Evolutionary conservation across 2,113 vertebrate species (phyloP).

Genomic region (Crypturellus undulatus): DNA sequence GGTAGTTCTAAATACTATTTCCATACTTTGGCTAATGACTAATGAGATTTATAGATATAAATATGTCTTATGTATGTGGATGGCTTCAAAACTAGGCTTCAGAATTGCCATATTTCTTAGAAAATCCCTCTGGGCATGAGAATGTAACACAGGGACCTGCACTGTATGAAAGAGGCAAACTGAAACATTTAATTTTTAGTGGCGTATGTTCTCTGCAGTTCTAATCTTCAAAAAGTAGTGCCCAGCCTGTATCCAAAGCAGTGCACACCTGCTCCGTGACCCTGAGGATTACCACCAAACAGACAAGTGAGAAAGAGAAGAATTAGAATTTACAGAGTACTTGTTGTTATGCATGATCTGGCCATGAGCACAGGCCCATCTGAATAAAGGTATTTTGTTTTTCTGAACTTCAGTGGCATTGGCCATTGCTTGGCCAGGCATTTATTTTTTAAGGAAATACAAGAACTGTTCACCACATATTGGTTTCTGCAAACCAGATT

Average conservation of each 20-base stretch:
- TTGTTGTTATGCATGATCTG: neutral
- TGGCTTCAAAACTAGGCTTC: neutral
- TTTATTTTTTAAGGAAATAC: neutral
- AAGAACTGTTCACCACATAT: neutral
- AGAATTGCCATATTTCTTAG: neutral
- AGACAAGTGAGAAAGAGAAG: fast-evolving
- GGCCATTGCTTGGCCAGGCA: neutral
- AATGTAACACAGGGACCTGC: neutral
- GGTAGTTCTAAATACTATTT: neutral
- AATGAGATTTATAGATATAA: neutral
- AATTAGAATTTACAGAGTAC: neutral
- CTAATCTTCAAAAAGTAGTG: neutral
- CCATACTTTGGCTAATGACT: neutral
- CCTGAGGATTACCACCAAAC: neutral
- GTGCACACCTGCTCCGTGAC: neutral
- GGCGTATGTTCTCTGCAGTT: neutral
- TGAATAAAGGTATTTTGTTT: fast-evolving
- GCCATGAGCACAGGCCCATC: neutral
- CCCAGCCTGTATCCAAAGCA: neutral
- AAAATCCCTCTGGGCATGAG: neutral
- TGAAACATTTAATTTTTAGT: neutral
- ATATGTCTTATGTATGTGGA: neutral
- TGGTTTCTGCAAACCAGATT: constrained; percentile 12
- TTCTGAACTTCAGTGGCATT: neutral
- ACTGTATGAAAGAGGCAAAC: neutral